A percentile compares a stretch with the other conserved stretches of the same genome.
Evolutionary conservation across 2,797 vertebrate species (phyloP).

Genomic region (Discoglossus pictus): DNA sequence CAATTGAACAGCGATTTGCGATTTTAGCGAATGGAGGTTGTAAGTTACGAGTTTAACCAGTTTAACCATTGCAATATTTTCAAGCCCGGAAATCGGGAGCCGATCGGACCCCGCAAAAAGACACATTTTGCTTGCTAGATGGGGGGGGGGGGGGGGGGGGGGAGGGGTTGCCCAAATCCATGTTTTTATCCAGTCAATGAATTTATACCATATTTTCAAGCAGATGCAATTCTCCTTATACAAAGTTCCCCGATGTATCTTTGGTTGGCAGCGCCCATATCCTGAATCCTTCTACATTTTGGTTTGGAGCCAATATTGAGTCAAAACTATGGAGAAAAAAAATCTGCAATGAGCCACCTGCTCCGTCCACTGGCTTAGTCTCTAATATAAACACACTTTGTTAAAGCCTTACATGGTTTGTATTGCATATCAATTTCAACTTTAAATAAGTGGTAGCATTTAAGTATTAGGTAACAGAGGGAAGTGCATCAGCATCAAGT

Average conservation of each 20-base stretch:
- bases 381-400: conserved; percentile 48
- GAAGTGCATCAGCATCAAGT: conserved; percentile 32
- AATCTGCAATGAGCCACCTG: conserved; percentile 43
- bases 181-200: not conserved
- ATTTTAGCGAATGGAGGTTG: no score
- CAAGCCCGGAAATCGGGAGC: no score
- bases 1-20: no score
- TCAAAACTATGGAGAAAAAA: conserved; percentile 28
- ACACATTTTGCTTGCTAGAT: no score
- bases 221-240: not conserved
- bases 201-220: conserved; percentile 8
- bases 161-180: no score
- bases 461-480: conserved; percentile 48
- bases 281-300: conserved; percentile 31
- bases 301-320: conserved; percentile 21
- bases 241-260: conserved; percentile 13
- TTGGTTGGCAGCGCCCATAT: conserved; percentile 22
- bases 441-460: conserved; percentile 50
- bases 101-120: no score
- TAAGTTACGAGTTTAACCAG: no score
- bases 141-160: no score
- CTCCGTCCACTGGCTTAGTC: conserved; percentile 37
- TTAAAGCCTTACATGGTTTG: conserved; percentile 31
- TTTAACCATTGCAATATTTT: no score
- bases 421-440: conserved; percentile 39